These are phyloP conservation scores for Phallusia fumigata DNA, from an alignment of 23 tunicate species.

Conservation along the genomic window DNA sequence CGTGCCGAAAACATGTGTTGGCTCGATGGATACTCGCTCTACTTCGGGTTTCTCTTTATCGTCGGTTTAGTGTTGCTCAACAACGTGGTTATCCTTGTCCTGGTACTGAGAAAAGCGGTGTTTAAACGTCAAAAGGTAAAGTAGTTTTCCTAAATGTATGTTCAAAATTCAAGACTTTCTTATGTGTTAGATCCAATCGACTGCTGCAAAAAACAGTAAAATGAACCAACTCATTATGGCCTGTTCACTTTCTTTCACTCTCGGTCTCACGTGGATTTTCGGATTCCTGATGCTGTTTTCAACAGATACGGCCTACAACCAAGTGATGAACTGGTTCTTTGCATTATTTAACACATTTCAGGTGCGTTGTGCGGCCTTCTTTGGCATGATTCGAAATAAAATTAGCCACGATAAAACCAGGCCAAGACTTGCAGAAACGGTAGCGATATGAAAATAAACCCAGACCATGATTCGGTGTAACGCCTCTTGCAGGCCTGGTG, in stretches of 20 bases:
- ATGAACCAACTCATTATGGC: conserved; percentile 15
- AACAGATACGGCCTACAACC: conserved; percentile 26
- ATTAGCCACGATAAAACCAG: too few relatives aligned
- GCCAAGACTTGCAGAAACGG: too few relatives aligned
- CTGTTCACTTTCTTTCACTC: conserved; percentile 34
- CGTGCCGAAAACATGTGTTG: conserved; percentile 66
- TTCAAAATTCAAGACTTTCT: neutral
- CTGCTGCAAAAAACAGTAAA: neutral
- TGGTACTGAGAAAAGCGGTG: conserved; percentile 26
- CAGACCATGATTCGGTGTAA: too few relatives aligned
- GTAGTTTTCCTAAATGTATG: neutral
- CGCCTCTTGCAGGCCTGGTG: too few relatives aligned
- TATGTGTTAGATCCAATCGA: neutral
- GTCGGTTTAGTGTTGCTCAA: conserved; percentile 46
- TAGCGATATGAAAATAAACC: too few relatives aligned
- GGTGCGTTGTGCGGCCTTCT: conserved; percentile 47
- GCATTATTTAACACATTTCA: conserved; percentile 53
- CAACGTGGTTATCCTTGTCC: conserved; percentile 35
- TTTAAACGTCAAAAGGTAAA: conserved; percentile 4
- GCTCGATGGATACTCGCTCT: conserved; percentile 53
- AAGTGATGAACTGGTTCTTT: conserved; percentile 62
- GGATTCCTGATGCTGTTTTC: conserved; percentile 81
- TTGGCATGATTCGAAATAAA: too few relatives aligned
- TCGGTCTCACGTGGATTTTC: conserved; percentile 63
- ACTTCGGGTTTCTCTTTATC: conserved; percentile 61